Evolutionary conservation across 2,113 vertebrate genomes (phyloP), one percentile per base, ranked within the genome.

Genomic region (Mus pahari): DNA sequence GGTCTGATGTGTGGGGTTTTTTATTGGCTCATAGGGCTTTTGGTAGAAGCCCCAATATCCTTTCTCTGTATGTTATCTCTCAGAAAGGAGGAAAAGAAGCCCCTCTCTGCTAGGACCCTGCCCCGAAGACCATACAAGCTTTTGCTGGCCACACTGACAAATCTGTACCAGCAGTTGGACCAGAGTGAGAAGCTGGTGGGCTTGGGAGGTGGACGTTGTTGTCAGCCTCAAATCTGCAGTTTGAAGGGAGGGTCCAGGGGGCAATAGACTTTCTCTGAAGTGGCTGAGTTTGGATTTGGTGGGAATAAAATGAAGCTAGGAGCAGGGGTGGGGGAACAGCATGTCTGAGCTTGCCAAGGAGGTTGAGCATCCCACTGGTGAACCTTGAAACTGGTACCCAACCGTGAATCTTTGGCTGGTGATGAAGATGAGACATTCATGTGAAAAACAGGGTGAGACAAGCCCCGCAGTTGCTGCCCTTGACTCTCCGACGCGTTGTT

Each of bases 61-160:
- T 83, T 78, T 26, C 66, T 94, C 75, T 48, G 42, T 55, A 14
- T 48, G 42, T 78, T 50, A 0, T 92, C 42, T 95, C 58, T 20
- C 96, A 99, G 99, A 98, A 99, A 98, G 0, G 99, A 99, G 62
- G 99, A 99, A 36, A 98, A 99, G 98, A 99, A 99, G 97, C 98
- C 98, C 39, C 97, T 99, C 94, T 99, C 99, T 0, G 98, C 99
- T 91, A 98, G 99, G 26, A 98, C 98, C 1, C 96, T 99, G 55
- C 99, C 99, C n/a, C 99, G 99, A 91, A 99, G 98, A 81, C 99
- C 98, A 13, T 99, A 98, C 93, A 99, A 99, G 96, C 98, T 98
- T 60, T 98, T 99, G 90, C 98, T 99, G 97, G 98, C 98, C 92
- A 98, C 99, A 0, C 98, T 99, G 92, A 99, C 95, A 45, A 94